Percentiles rank a stretch among this genome's conserved stretches.
Evolutionary conservation across 2,888 invertebrate genomes (phyloP).

Genomic region (Drosophila cognata): DNA sequence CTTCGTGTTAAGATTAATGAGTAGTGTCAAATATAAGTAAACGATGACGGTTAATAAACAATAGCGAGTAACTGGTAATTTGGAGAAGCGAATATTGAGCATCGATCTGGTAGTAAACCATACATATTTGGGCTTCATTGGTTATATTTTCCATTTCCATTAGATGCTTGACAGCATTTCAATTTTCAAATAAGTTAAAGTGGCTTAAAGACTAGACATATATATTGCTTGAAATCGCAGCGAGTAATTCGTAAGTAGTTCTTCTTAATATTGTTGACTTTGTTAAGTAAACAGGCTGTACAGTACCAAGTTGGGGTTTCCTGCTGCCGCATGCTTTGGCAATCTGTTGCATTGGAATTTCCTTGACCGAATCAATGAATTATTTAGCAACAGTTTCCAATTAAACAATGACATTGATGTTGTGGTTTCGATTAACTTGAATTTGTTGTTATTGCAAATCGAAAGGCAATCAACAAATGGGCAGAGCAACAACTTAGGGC

Average conservation of each 20-base stretch:
- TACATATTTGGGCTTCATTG: background rate
- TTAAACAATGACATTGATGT: slow-evolving; percentile 62
- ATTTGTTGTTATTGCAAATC: slow-evolving; percentile 14
- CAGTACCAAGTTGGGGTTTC: slow-evolving; percentile 17
- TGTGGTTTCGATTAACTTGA: slow-evolving; percentile 58
- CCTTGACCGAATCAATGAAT: slow-evolving; percentile 32
- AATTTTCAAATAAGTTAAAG: background rate
- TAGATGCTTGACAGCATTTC: background rate
- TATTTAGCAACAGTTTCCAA: slow-evolving; percentile 57
- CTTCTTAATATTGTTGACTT: slow-evolving; percentile 2
- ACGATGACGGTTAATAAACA: background rate
- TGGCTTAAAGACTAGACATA: background rate
- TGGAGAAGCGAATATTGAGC: background rate
- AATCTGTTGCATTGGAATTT: slow-evolving; percentile 24
- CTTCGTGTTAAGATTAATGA: background rate
- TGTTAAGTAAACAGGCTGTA: background rate
- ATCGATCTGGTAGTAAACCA: background rate
- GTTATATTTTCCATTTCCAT: background rate
- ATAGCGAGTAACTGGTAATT: background rate
- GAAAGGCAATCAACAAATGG: slow-evolving; percentile 58
- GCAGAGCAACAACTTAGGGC: slow-evolving; percentile 44
- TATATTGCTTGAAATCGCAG: background rate
- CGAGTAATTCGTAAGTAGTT: background rate
- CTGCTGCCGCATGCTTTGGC: slow-evolving; percentile 45
- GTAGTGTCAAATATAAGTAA: background rate